Evolutionary conservation across 2,113 vertebrate species (phyloP), one percentile per base, ranked within the genome.

Genomic region (Megaleporinus macrocephalus): DNA sequence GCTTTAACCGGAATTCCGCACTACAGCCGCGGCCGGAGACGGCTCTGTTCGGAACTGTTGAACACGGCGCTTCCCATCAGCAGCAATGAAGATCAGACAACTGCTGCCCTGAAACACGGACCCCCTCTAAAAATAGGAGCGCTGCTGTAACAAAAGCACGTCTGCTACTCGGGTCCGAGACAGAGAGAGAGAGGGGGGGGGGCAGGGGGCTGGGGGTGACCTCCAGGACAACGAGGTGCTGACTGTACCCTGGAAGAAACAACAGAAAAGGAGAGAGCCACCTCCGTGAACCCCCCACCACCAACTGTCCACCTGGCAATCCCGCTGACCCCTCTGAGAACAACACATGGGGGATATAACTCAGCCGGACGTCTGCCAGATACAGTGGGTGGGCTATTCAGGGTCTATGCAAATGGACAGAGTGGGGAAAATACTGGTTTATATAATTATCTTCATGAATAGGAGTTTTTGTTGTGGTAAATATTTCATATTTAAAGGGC

Each of bases 261-360:
- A 72, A 73, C 85, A 89, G 85, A 69, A 80, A 22, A 53, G 79
- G 59, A 85, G 75, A 81, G n/a, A 79, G 69, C 47, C 90, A 92
- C 88, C 89, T 92, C 89, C 91, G 85, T 51, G 88, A 91, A 89
- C 88, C 53, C n/a, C 86, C 57, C 69, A 30, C 12, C 22, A 20
- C 75, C 86, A 75, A 81, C 66, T 20, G 59, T 59, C 79, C 26
- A 20, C 59, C 24, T 5, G 9, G 24, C 53, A 59, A 59, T 71
- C 53, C 7, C 22, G 12, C 62, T 51, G 44, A 30, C 53, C n/a
- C 16, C 33, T 27, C n/a, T 68, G 10, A 13, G 53, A 55, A 36
- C 36, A n/a, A 71, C 41, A 76, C 71, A 69, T 53, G n/a, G 51
- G n/a, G 49, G 5, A 49, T 30, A 61, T 49, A 59, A 65, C 33